Percentiles rank a stretch among this genome's conserved stretches.
Conservation (phyloP, 2,888 invertebrate species). For the Drosophila anomelani region DNA sequence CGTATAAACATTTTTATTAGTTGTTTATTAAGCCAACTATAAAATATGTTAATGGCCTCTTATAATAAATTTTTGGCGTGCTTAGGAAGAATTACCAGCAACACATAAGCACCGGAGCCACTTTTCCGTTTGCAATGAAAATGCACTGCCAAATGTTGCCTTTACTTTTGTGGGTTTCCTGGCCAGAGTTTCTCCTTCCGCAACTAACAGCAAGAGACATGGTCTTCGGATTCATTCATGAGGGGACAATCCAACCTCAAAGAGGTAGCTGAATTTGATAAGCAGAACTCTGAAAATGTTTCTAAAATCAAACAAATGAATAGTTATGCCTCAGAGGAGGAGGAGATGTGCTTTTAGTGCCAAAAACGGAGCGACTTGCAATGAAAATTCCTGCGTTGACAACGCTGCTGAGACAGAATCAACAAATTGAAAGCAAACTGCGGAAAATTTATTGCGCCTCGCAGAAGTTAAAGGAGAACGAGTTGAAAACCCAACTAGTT, state of each 20-base stretch:
- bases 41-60: background rate
- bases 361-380: constrained; percentile 31
- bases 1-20: background rate
- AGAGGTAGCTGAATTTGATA: constrained; percentile 6
- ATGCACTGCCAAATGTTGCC: constrained; percentile 81
- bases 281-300: constrained; percentile 16
- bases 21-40: constrained; percentile 6
- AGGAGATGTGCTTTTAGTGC: background rate
- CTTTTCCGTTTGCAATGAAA: constrained; percentile 75
- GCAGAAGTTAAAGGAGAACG: constrained; percentile 32
- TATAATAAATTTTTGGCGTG: constrained; percentile 4
- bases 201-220: constrained; percentile 42
- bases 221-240: constrained; percentile 12
- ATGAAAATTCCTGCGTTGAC: constrained; percentile 26
- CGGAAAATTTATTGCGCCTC: constrained; percentile 56
- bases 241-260: constrained; percentile 12
- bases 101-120: constrained; percentile 54
- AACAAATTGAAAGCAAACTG: constrained; percentile 56
- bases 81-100: background rate
- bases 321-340: constrained; percentile 14
- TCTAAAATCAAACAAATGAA: constrained; percentile 28
- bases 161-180: constrained; percentile 79
- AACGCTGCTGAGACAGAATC: constrained; percentile 2
- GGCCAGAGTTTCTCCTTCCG: constrained; percentile 19
- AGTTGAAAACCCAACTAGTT: constrained; percentile 47